phyloP scores from a whole-genome alignment of 1,140 invertebrate genomes.

The Drosophila malerkotliana region DNA sequence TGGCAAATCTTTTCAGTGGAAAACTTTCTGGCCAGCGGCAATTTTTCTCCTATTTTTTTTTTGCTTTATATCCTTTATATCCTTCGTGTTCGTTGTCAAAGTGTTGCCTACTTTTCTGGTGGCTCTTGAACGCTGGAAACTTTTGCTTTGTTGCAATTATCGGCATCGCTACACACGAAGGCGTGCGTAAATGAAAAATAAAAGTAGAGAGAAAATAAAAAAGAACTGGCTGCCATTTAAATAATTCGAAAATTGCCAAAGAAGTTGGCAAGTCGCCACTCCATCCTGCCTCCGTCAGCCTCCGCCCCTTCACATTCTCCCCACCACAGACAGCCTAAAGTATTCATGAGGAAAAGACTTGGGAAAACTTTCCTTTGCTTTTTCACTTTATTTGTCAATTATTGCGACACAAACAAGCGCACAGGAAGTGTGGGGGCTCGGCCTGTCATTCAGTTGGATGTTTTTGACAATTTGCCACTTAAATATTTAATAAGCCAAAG shows the following conservation, averaged over 20 bases:
- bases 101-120: conserved; percentile 63
- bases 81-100: conserved; percentile 56
- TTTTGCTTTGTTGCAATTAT: conserved; percentile 76
- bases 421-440: conserved; percentile 9
- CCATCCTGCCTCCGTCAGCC: not conserved
- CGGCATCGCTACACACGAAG: conserved; percentile 75
- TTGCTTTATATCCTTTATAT: not conserved
- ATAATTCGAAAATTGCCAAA: conserved; percentile 65
- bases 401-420: conserved; percentile 45
- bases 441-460: conserved; percentile 57
- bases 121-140: conserved; percentile 41
- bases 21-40: conserved; percentile 43
- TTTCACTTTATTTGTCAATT: conserved; percentile 67
- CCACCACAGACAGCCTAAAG: conserved; percentile 37
- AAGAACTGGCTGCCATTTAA: conserved; percentile 59
- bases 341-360: conserved; percentile 58
- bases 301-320: not conserved
- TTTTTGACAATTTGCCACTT: conserved; percentile 66
- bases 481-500: conserved; percentile 82
- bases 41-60: conserved; percentile 15
- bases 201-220: conserved; percentile 13
- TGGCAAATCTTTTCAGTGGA: conserved; percentile 33
- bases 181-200: conserved; percentile 73
- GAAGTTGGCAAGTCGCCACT: conserved; percentile 23
- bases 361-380: conserved; percentile 41